Evolutionary conservation across 2,888 invertebrate species (phyloP).

Genomic region (Eremobia ochroleuca): DNA sequence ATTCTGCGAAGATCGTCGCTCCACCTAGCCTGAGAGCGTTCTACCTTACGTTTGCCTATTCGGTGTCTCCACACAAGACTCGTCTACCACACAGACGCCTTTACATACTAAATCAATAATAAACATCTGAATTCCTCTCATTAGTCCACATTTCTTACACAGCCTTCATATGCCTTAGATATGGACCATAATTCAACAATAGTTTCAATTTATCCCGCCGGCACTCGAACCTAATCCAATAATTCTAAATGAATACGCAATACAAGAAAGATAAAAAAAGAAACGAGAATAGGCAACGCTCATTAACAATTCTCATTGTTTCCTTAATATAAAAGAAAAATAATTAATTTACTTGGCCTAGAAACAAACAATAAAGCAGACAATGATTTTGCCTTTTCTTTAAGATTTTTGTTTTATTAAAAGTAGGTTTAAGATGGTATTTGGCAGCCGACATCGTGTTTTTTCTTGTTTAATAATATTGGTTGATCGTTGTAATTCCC

Average conservation of each 20-base stretch:
- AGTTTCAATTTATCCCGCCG: constrained; percentile 36
- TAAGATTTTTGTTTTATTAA: constrained; percentile 64
- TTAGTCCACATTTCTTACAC: neutral
- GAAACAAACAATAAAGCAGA: constrained; percentile 72
- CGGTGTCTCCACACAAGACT: neutral
- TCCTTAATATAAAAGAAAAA: constrained; percentile 81
- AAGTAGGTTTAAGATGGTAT: constrained; percentile 57
- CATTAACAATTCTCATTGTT: constrained; percentile 87
- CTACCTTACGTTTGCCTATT: neutral
- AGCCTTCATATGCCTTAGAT: neutral
- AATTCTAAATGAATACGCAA: constrained; percentile 77
- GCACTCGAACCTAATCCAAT: constrained; percentile 61
- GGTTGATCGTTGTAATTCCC: constrained; percentile 29
- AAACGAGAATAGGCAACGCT: constrained; percentile 77
- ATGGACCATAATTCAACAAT: neutral
- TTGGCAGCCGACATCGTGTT: constrained; percentile 59
- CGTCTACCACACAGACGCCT: neutral
- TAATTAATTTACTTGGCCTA: constrained; percentile 83
- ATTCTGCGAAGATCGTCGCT: neutral
- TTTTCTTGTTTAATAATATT: constrained; percentile 38
- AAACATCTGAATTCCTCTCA: neutral
- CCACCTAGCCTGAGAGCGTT: neutral
- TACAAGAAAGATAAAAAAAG: constrained; percentile 75
- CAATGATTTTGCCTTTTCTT: constrained; percentile 68
- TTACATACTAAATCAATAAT: neutral